Evolutionary conservation across 2,888 invertebrate genomes (phyloP), one percentile per base, ranked within the genome.

Genomic region (Catocala nupta): DNA sequence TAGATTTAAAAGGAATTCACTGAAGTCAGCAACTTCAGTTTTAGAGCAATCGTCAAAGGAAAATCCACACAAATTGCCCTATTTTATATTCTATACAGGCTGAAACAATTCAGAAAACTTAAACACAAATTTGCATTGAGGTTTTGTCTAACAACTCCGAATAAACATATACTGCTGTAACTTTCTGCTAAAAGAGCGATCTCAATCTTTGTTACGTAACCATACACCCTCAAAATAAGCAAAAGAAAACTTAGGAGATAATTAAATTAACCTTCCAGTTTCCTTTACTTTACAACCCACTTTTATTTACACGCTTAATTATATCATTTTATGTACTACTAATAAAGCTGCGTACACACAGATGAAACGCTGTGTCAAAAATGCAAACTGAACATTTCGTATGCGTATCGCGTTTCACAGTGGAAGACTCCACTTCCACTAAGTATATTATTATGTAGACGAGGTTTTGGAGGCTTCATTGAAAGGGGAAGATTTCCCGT

Each of bases 361-460:
- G 64, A 66, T 55, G 59, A 67, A 67, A 66, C 42, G 49, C 44
- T 61, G 43, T 62, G 42, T 60, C 68, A 64, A 67, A 62, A 71
- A 61, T 71, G 66, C 70, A 65, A 68, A 78, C 67, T 49, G 59
- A 57, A 64, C 49, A 67, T 68, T 76, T 68, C 51, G 68, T 71
- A 76, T 68, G 69, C 76, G 68, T 44, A 63, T 36, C 68, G 59
- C 73, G 77, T 65, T 54, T 48, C 45, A 33, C 64, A 51, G 71
- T 69, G 73, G 78, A 69, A 71, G 66, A 63, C 63, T 65, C 68
- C 62, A 70, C 76, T 78, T 73, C 47, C 58, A 67, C 67, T 78
- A 73, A 78, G 78, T 78, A 77, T 71, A 75, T 78, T 77, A 78
- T 77, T 75, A 77, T 78, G 78, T 73, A 75, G 76, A 73, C 65